These are phyloP conservation scores for Sinopyrophorus schimmeli DNA, from an alignment of 2,888 invertebrate genomes.

Conservation along the genomic window DNA sequence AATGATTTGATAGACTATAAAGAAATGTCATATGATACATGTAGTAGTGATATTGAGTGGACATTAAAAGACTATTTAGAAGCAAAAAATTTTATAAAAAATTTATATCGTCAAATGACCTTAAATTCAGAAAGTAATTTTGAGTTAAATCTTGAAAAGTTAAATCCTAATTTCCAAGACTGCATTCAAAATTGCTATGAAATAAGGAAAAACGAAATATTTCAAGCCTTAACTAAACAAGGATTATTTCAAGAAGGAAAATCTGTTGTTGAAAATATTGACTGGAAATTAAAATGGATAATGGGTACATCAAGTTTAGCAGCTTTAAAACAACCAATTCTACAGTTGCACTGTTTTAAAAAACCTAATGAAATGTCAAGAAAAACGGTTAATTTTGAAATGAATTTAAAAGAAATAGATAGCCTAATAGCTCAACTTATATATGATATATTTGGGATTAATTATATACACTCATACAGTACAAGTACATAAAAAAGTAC, in stretches of 20 bases:
- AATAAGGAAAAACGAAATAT: constrained; percentile 48
- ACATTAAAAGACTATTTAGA: constrained; percentile 45
- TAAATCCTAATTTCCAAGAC: constrained; percentile 27
- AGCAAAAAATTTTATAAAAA: constrained; percentile 45
- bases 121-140: constrained; percentile 29
- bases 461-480: no score
- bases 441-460: constrained; percentile 33
- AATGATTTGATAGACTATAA: constrained; percentile 46
- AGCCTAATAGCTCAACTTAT: constrained; percentile 43
- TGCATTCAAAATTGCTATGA: constrained; percentile 45
- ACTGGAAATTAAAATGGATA: constrained; percentile 60
- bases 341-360: constrained; percentile 52
- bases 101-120: constrained; percentile 43
- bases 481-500: no score
- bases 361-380: constrained; percentile 29
- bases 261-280: constrained; percentile 55
- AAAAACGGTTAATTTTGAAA: constrained; percentile 49
- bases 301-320: constrained; percentile 59
- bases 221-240: constrained; percentile 42
- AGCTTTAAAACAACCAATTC: constrained; percentile 54
- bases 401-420: constrained; percentile 47
- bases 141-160: constrained; percentile 32
- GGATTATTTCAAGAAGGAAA: constrained; percentile 47
- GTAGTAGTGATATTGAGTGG: constrained; percentile 49
- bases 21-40: constrained; percentile 41